Evolutionary conservation across 2,888 invertebrate genomes (phyloP).

Genomic region (Drosophila yooni): DNA sequence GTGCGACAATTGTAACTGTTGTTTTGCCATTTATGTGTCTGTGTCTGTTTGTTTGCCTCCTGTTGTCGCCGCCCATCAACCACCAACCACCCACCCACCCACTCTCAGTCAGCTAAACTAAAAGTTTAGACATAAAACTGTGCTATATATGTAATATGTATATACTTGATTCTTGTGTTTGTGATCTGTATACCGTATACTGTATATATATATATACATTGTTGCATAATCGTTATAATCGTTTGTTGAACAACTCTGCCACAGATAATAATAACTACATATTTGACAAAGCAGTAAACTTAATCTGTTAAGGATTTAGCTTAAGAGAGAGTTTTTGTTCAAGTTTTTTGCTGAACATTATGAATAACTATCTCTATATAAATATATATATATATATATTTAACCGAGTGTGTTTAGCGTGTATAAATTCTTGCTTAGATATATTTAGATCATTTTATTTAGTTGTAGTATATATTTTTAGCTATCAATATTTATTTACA

Average conservation of each 20-base stretch:
- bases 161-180: conserved; percentile 32
- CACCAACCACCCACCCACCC: neutral
- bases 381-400: conserved; percentile 2
- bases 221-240: conserved; percentile 50
- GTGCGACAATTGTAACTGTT: conserved; percentile 63
- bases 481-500: neutral
- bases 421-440: conserved; percentile 21
- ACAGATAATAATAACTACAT: conserved; percentile 6
- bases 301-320: conserved; percentile 6
- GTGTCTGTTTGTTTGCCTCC: conserved; percentile 30
- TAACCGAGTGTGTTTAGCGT: conserved; percentile 3
- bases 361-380: neutral
- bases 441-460: neutral
- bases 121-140: conserved; percentile 14
- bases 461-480: conserved; percentile 6
- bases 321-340: neutral
- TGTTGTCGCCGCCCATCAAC: conserved; percentile 4
- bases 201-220: conserved; percentile 14
- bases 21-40: conserved; percentile 40
- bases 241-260: conserved; percentile 34
- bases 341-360: neutral
- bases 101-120: conserved; percentile 7
- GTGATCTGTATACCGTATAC: conserved; percentile 24
- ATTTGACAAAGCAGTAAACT: conserved; percentile 5
- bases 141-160: conserved; percentile 11